Percentiles rank a stretch among this genome's conserved stretches.
Conservation (phyloP, 2,113 vertebrate genomes). For the Brevimyrus niger region DNA sequence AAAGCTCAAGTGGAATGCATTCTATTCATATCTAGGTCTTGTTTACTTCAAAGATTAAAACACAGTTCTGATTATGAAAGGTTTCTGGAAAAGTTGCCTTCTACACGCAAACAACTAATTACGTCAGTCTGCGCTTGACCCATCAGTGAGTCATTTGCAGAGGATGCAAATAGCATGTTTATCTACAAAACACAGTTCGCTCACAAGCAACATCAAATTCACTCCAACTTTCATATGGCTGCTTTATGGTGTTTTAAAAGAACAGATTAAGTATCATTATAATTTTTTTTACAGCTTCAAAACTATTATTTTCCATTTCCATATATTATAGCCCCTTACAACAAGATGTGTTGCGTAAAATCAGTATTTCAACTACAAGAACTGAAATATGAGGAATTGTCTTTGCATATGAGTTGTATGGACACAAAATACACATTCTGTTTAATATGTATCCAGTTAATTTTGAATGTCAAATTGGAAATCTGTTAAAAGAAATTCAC, state of each 20-base stretch:
- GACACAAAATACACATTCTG: neutral
- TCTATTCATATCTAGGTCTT: neutral
- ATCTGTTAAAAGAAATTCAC: neutral
- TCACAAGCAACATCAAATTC: neutral
- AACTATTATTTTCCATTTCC: neutral
- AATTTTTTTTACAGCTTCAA: neutral
- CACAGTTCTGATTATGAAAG: neutral
- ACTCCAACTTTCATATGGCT: neutral
- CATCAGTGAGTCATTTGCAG: neutral
- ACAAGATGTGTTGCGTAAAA: neutral
- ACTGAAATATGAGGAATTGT: neutral
- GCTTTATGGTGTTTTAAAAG: neutral
- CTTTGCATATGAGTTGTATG: neutral
- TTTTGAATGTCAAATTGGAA: neutral
- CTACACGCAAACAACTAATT: neutral
- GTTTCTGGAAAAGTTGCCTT: neutral
- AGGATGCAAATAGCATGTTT: neutral
- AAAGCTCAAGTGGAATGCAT: neutral
- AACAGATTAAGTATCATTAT: neutral
- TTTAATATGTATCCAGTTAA: neutral
- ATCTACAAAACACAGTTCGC: neutral
- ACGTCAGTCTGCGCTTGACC: neutral
- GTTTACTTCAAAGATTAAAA: neutral
- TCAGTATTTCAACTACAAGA: neutral
- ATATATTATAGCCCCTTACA: neutral